Percentiles rank a stretch among this genome's conserved stretches.
These are phyloP conservation scores for Rhyacophila evoluta DNA, from an alignment of 2,888 invertebrate species.

Conservation along the genomic window DNA sequence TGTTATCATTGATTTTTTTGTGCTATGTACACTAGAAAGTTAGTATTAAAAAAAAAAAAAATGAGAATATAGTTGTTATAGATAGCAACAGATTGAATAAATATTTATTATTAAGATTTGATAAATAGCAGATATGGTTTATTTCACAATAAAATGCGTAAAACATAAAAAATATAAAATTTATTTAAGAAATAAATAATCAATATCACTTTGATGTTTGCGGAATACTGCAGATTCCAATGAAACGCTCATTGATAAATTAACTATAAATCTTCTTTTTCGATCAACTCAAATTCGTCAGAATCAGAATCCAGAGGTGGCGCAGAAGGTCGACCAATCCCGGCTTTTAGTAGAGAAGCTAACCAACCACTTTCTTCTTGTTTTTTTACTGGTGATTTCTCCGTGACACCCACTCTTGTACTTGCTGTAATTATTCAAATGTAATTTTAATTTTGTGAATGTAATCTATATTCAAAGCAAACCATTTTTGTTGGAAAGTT, in stretches of 20 bases:
- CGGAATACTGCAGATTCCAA: neutral
- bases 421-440: neutral
- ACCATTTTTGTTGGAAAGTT: no score
- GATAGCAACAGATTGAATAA: no score
- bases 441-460: no score
- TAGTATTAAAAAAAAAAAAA: no score
- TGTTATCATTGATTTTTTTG: no score
- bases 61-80: no score
- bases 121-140: no score
- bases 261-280: constrained; percentile 51
- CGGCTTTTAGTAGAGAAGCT: constrained; percentile 25
- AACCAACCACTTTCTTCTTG: neutral
- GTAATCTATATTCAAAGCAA: no score
- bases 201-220: neutral
- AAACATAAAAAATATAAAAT: neutral
- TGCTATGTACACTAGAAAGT: no score
- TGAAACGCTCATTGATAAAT: no score
- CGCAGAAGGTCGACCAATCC: neutral
- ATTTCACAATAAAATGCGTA: neutral
- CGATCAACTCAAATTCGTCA: constrained; percentile 51
- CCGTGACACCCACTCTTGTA: neutral
- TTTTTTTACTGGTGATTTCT: neutral
- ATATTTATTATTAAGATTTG: no score
- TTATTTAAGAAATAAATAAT: neutral
- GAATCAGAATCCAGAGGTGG: constrained; percentile 39